phyloP scores from a whole-genome alignment of 92 coral and sea anemone species.

The Micromussa lordhowensis region DNA sequence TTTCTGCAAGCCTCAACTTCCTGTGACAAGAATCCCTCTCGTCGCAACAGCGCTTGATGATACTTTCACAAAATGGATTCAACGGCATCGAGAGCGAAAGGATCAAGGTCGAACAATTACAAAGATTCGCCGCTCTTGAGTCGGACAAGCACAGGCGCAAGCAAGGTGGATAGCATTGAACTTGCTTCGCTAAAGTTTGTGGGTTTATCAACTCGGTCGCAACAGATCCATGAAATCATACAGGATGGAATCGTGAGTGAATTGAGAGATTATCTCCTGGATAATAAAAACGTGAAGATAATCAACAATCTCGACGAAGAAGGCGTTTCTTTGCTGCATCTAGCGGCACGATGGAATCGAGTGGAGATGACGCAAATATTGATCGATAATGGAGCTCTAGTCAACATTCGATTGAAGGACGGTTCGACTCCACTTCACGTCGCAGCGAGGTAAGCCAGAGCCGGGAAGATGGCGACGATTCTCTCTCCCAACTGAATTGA shows the following conservation, averaged over 20 bases:
- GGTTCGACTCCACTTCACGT: conserved; percentile 75
- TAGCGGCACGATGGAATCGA: conserved; percentile 68
- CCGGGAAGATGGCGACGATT: neutral
- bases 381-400: conserved; percentile 67
- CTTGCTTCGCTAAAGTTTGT: conserved; percentile 1
- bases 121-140: conserved; percentile 33
- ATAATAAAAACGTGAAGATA: conserved; percentile 23
- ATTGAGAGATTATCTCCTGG: conserved; percentile 13
- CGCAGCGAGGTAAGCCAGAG: conserved; percentile 70
- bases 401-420: conserved; percentile 58
- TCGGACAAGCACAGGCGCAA: conserved; percentile 18
- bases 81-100: neutral
- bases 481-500: neutral
- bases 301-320: conserved; percentile 60
- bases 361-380: conserved; percentile 60
- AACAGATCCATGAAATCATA: conserved; percentile 27
- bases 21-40: neutral
- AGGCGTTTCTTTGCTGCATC: conserved; percentile 76
- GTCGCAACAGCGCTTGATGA: neutral
- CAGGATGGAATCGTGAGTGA: conserved; percentile 31
- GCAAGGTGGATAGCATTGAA: conserved; percentile 15
- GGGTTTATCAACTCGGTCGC: conserved; percentile 14
- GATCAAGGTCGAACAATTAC: neutral
- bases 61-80: neutral
- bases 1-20: neutral